These are phyloP conservation scores for Mohoua ochrocephala DNA, from an alignment of 2,113 vertebrate species.

Conservation along the genomic window DNA sequence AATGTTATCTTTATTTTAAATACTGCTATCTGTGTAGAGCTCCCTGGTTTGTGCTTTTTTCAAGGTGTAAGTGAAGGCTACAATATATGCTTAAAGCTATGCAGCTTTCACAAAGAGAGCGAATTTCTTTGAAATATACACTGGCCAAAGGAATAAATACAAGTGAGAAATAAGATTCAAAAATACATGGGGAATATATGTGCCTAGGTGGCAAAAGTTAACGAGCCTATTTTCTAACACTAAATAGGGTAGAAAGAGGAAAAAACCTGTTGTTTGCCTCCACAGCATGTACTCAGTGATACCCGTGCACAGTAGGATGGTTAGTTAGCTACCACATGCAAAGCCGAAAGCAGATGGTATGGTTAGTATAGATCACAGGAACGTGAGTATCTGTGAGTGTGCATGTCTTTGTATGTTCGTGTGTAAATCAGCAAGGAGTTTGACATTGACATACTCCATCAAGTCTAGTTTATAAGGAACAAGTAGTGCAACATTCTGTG, in stretches of 20 bases:
- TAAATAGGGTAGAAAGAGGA: slow-evolving; percentile 68
- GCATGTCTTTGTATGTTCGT: slow-evolving; percentile 77
- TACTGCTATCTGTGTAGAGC: background rate
- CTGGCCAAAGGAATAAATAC: slow-evolving; percentile 43
- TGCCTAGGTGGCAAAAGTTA: slow-evolving; percentile 72
- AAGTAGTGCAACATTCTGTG: slow-evolving; percentile 85
- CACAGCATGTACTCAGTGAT: slow-evolving; percentile 77
- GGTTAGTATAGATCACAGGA: slow-evolving; percentile 78
- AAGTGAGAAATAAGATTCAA: slow-evolving; percentile 49
- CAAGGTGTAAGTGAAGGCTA: background rate
- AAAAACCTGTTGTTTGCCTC: slow-evolving; percentile 77
- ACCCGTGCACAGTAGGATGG: slow-evolving; percentile 78
- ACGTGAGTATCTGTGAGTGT: slow-evolving; percentile 79
- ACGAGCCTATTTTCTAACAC: slow-evolving; percentile 74
- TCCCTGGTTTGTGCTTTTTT: background rate
- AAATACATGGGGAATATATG: slow-evolving; percentile 68
- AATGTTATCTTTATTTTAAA: slow-evolving; percentile 13
- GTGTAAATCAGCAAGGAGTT: slow-evolving; percentile 82
- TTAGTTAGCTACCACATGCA: slow-evolving; percentile 80
- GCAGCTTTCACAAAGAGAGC: background rate
- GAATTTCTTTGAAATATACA: background rate
- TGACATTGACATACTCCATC: slow-evolving; percentile 84
- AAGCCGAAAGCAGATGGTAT: slow-evolving; percentile 82
- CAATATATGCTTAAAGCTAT: background rate
- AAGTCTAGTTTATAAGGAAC: slow-evolving; percentile 84